Conservation (phyloP, 2,113 vertebrate species). For the Zosterops hypoxanthus region DNA sequence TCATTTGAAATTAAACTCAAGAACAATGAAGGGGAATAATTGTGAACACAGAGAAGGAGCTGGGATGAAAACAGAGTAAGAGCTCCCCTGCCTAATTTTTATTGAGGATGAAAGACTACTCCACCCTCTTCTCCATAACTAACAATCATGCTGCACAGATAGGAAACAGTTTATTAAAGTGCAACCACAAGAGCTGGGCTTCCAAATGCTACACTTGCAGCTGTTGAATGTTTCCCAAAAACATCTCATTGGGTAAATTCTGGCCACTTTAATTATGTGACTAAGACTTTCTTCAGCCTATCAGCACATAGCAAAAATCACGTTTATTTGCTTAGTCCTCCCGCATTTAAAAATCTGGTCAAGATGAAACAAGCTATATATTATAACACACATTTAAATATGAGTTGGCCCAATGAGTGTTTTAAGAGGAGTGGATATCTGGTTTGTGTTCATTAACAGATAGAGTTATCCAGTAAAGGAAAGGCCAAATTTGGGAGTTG, state of each 20-base stretch:
- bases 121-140: background rate
- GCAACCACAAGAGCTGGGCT: background rate
- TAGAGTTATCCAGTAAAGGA: background rate
- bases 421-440: background rate
- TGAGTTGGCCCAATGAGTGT: background rate
- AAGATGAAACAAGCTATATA: background rate
- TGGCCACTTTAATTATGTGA: background rate
- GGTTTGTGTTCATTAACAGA: background rate
- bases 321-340: background rate
- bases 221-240: background rate
- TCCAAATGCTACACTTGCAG: background rate
- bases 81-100: background rate
- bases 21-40: background rate
- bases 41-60: background rate
- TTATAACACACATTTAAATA: background rate
- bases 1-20: background rate
- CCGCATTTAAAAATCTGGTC: background rate
- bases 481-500: background rate
- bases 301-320: background rate
- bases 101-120: background rate
- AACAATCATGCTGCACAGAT: background rate
- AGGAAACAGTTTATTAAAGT: conserved; percentile 17
- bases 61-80: background rate
- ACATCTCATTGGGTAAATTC: background rate
- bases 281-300: conserved; percentile 10